Base-by-base conservation (phyloP, 2,797 vertebrate species). In the Trematomus bernacchii region DNA sequence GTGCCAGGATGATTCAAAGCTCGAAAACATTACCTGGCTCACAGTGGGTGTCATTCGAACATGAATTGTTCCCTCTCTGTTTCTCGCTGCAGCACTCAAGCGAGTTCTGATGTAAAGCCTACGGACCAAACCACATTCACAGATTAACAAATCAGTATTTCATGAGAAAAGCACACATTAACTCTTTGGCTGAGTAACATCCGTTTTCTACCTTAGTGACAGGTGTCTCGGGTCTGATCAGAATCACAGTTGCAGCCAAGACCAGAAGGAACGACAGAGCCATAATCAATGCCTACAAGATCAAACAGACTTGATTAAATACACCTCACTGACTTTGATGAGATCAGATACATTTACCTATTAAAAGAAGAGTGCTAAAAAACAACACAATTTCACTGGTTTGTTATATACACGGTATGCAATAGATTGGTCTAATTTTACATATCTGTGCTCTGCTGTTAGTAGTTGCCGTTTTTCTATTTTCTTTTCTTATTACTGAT, bases 1-100 rank as follows among this genome's bases (percentile, higher is more conserved):
- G 30, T 30, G 0, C 14, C 23, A 48, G n/a, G 4, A n/a, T 37
- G 14, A 1, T 16, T 46, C 19, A 46, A 18, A 63, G 46, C 27
- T 37, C 4, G 18, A 12, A 47, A 77, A 66, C 55, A 43, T 71
- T 93, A 96, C 94, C 95, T 93, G 94, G 91, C 75, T 94, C 92
- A 87, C 95, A 96, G 76, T 86, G 92, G 70, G 94, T 94, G 85
- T 91, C 85, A 66, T 95, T 95, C 40, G 84, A 90, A 85, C 95
- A 96, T 5, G 93, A 95, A 75, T 48, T 92, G 86, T 95, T 96
- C 11, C 42, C 84, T 85, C 61, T 93, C 61, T 86, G 93, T 71
- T 89, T 93, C 62, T 93, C 93, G 2, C 89, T 87, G 52, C 95
- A 95, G 85, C 95, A 95, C 74, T 94, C 92, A 3, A 93, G 73